These are phyloP conservation scores for Malurus melanocephalus DNA, from an alignment of 2,113 vertebrate genomes.

Conservation along the genomic window DNA sequence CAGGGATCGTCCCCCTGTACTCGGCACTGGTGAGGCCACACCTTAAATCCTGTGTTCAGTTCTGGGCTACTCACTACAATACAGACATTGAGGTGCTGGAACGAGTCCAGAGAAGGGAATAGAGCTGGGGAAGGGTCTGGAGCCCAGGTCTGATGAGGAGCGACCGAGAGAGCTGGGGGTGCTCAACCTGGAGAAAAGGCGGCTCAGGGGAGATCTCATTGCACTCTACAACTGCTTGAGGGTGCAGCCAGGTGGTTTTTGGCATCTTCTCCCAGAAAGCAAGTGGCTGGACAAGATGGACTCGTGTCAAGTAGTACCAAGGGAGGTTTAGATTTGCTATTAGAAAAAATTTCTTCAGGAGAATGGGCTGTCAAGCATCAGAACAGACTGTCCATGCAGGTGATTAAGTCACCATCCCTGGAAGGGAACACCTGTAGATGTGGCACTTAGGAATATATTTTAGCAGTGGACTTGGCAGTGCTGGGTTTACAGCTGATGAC, in stretches of 20 bases:
- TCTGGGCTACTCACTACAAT: neutral
- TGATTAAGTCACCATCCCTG: neutral
- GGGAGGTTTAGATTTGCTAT: neutral
- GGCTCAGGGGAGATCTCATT: neutral
- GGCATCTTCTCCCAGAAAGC: neutral
- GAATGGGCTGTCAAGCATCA: neutral
- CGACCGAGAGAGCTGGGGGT: neutral
- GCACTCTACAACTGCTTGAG: neutral
- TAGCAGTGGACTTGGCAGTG: neutral
- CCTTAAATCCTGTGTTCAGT: neutral
- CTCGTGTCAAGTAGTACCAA: neutral
- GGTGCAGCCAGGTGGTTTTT: neutral
- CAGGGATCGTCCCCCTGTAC: neutral
- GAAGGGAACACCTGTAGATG: neutral
- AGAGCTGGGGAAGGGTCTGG: neutral
- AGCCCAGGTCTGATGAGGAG: neutral
- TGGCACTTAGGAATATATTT: neutral
- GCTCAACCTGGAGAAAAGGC: neutral
- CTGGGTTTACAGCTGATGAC: neutral
- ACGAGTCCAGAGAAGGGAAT: rapidly evolving
- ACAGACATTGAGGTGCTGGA: neutral
- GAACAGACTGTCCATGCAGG: neutral
- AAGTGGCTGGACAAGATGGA: neutral
- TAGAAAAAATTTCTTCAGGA: neutral
- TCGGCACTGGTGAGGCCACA: rapidly evolving